Percentiles rank a stretch among this genome's conserved stretches.
phyloP scores from a whole-genome alignment of 2,797 vertebrate genomes.

The Poeciliopsis gracilis region DNA sequence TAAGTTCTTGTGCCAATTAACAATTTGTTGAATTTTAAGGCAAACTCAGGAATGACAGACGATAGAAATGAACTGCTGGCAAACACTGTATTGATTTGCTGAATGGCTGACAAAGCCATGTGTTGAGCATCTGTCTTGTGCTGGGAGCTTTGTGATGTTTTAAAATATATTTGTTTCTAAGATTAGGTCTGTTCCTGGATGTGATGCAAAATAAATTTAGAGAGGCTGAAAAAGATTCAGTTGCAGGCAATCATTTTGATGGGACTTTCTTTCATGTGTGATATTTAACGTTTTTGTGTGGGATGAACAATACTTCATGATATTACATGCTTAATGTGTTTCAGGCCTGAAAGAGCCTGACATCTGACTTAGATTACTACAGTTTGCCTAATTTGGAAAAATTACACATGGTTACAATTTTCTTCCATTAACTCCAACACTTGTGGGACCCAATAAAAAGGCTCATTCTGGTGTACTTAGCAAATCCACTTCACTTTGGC shows the following conservation, averaged over 20 bases:
- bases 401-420: slow-evolving; percentile 4
- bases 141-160: slow-evolving; percentile 38
- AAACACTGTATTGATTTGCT: slow-evolving; percentile 1
- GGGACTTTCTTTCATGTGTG: background rate
- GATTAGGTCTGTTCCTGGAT: slow-evolving; percentile 32
- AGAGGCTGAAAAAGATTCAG: slow-evolving; percentile 12
- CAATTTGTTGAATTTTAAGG: slow-evolving; percentile 16
- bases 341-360: background rate
- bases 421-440: slow-evolving; percentile 2
- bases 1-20: background rate
- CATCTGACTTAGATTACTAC: background rate
- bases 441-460: background rate
- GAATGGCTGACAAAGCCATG: slow-evolving; percentile 21
- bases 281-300: background rate
- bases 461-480: background rate
- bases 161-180: slow-evolving; percentile 36
- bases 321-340: background rate
- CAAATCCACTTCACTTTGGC: background rate
- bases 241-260: background rate
- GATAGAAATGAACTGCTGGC: slow-evolving; percentile 13
- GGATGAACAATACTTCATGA: background rate
- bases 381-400: background rate
- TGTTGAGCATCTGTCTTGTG: slow-evolving; percentile 50
- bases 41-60: slow-evolving; percentile 7
- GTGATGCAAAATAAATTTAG: slow-evolving; percentile 22